Conservation (phyloP, 2,797 vertebrate species). For the Balearica regulorum region DNA sequence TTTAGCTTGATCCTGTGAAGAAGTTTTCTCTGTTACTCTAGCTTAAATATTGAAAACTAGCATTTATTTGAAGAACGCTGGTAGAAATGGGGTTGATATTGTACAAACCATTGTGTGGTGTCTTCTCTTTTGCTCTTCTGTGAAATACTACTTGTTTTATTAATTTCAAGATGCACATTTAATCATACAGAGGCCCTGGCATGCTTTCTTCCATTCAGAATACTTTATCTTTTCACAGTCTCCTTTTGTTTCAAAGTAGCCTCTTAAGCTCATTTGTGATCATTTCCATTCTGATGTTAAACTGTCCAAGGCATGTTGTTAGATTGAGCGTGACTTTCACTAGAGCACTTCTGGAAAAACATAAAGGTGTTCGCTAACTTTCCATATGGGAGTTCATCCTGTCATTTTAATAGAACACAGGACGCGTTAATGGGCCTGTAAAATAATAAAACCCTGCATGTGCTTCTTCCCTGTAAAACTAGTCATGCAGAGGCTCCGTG, state of each 20-base stretch:
- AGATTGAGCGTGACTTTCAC: background rate
- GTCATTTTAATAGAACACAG: background rate
- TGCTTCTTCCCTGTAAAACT: background rate
- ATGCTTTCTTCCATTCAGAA: background rate
- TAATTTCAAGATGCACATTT: background rate
- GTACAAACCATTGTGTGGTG: background rate
- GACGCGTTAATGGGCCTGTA: background rate
- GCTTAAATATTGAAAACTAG: background rate
- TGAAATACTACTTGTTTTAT: background rate
- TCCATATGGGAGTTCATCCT: background rate
- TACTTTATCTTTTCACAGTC: background rate
- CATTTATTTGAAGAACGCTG: background rate
- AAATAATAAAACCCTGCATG: background rate
- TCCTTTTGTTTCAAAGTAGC: background rate
- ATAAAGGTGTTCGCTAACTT: background rate
- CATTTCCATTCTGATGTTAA: background rate
- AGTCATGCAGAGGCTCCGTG: background rate
- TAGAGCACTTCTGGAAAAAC: background rate
- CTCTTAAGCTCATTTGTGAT: background rate
- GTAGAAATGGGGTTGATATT: background rate
- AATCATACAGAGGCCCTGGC: background rate
- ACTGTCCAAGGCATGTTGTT: background rate
- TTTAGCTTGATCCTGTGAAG: background rate
- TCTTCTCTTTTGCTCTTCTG: background rate
- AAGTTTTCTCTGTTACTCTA: background rate